Evolutionary conservation across 2,888 invertebrate species (phyloP).

Genomic region (Malthinus flaveolus): DNA sequence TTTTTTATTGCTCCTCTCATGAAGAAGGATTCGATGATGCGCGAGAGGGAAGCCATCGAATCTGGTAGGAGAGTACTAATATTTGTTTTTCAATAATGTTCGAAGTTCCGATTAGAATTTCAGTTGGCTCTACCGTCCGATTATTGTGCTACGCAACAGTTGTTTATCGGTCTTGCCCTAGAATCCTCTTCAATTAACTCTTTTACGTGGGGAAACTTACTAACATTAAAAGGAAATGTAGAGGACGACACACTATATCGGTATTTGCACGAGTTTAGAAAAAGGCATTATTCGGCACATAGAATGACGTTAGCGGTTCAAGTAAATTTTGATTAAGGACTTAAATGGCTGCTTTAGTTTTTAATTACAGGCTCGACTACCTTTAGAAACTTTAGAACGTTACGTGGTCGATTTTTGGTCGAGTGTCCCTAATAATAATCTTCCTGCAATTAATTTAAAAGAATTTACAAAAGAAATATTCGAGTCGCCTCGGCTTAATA

Average conservation of each 20-base stretch:
- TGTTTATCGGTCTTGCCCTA: constrained; percentile 71
- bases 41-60: constrained; percentile 87
- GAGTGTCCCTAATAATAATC: constrained; percentile 67
- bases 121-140: constrained; percentile 75
- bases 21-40: constrained; percentile 80
- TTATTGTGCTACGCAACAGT: constrained; percentile 71
- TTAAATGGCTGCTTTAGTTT: too few species aligned
- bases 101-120: constrained; percentile 64
- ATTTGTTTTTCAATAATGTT: too few species aligned
- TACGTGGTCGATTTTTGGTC: constrained; percentile 70
- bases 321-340: constrained; percentile 24
- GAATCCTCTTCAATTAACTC: constrained; percentile 73
- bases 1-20: constrained; percentile 87
- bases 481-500: constrained; percentile 64
- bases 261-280: constrained; percentile 73
- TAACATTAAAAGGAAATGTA: constrained; percentile 70
- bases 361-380: constrained; percentile 58
- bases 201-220: constrained; percentile 85
- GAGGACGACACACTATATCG: constrained; percentile 69
- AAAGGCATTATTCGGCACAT: constrained; percentile 81
- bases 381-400: constrained; percentile 65
- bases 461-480: constrained; percentile 58
- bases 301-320: constrained; percentile 87
- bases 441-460: constrained; percentile 66
- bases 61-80: constrained; percentile 61